These are phyloP conservation scores for Carlito syrichta DNA, from an alignment of 2,113 vertebrate genomes.

Conservation along the genomic window DNA sequence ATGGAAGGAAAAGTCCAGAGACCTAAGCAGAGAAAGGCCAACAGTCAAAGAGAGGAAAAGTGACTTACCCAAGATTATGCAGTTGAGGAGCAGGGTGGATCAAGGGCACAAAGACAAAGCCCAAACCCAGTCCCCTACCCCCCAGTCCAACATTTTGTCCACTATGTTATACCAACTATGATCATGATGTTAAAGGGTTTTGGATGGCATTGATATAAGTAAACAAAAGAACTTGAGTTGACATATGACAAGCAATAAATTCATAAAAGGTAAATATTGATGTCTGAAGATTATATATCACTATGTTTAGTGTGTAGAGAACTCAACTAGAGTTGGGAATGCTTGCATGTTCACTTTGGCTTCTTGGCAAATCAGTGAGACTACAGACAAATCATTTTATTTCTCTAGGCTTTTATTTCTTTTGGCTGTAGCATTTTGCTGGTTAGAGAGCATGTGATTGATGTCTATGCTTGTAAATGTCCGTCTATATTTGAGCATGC, in stretches of 20 bases:
- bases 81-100: background rate
- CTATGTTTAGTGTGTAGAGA: background rate
- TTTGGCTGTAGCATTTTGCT: conserved; percentile 13
- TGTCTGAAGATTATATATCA: background rate
- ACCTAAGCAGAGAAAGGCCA: background rate
- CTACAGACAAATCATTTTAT: conserved; percentile 9
- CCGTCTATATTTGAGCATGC: background rate
- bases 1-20: background rate
- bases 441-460: background rate
- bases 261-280: conserved; percentile 47
- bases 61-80: background rate
- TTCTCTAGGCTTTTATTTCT: conserved; percentile 35
- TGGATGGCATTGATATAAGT: conserved; percentile 14
- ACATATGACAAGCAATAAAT: conserved; percentile 40
- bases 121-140: background rate
- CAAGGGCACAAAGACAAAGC: background rate
- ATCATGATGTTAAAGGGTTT: background rate
- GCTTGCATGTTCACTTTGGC: background rate
- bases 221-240: conserved; percentile 44
- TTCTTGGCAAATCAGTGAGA: conserved; percentile 20
- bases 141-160: background rate
- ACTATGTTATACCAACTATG: background rate
- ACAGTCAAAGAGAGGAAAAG: background rate
- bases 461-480: background rate
- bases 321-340: background rate